A percentile compares a stretch with the other conserved stretches of the same genome.
These are phyloP conservation scores for Cydia fagiglandana DNA, from an alignment of 1,140 invertebrate species.

Conservation along the genomic window DNA sequence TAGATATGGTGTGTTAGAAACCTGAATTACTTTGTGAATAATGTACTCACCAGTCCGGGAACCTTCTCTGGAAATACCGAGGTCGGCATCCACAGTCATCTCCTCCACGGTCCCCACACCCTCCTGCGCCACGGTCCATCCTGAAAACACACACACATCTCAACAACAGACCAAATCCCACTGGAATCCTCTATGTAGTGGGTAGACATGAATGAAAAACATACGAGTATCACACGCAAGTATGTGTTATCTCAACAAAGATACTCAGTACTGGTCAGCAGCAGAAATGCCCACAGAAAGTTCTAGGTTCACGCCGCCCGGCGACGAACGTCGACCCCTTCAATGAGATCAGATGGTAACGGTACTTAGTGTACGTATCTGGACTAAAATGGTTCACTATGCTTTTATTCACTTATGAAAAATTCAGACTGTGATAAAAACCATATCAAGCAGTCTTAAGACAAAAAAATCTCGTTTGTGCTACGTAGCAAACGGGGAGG, in stretches of 20 bases:
- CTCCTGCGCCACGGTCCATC: conserved; percentile 52
- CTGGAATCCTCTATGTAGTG: neutral
- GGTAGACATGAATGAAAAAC: neutral
- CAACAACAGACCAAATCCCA: neutral
- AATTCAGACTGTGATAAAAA: neutral
- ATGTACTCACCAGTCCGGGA: conserved; percentile 62
- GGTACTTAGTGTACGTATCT: neutral
- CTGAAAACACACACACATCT: conserved; percentile 42
- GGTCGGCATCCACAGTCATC: conserved; percentile 62
- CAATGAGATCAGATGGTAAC: neutral
- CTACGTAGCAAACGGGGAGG: conserved; percentile 11
- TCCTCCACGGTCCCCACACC: conserved; percentile 43
- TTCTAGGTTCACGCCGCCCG: conserved; percentile 11
- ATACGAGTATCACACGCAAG: neutral
- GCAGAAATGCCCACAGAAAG: neutral
- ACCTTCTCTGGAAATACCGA: conserved; percentile 66
- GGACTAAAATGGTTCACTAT: neutral
- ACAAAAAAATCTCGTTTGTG: neutral
- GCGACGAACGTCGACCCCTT: neutral
- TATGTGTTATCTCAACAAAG: neutral
- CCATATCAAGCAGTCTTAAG: neutral
- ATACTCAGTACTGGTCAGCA: neutral
- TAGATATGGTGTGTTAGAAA: no score
- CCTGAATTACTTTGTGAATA: no score
- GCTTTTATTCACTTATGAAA: neutral